These are phyloP conservation scores for Abscondita cerata DNA, from an alignment of 2,888 invertebrate genomes.

Conservation along the genomic window DNA sequence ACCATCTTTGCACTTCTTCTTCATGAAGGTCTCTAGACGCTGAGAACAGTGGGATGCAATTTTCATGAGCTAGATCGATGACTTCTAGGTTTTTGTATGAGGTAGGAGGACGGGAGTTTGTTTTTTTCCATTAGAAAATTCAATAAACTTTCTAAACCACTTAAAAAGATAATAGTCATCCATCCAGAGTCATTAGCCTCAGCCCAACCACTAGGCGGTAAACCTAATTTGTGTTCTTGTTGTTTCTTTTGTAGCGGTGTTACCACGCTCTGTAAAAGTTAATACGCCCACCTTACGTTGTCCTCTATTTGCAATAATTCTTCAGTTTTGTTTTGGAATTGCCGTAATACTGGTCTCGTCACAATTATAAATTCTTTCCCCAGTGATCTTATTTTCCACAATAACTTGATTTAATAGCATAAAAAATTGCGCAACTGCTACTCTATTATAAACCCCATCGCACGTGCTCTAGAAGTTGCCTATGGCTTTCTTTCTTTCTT, in stretches of 20 bases:
- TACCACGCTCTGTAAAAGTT: background rate
- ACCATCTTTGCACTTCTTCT: background rate
- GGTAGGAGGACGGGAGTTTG: background rate
- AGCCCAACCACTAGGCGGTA: background rate
- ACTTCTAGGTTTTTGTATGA: background rate
- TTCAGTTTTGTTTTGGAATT: background rate
- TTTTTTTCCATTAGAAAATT: background rate
- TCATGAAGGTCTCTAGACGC: background rate
- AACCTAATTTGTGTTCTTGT: background rate
- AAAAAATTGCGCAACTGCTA: background rate
- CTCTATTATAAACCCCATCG: background rate
- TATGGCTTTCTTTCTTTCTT: background rate
- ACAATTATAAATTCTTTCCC: background rate
- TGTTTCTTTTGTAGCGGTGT: background rate
- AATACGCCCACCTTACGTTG: background rate
- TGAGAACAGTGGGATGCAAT: background rate
- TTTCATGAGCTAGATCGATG: background rate
- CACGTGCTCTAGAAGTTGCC: background rate
- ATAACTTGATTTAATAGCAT: background rate
- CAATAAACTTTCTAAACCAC: background rate
- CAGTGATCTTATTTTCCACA: background rate
- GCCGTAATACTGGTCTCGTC: background rate
- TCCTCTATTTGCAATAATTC: background rate
- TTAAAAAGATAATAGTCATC: background rate
- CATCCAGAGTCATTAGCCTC: background rate